Base-by-base conservation (phyloP, 1,140 invertebrate genomes). In the Battus philenor region DNA sequence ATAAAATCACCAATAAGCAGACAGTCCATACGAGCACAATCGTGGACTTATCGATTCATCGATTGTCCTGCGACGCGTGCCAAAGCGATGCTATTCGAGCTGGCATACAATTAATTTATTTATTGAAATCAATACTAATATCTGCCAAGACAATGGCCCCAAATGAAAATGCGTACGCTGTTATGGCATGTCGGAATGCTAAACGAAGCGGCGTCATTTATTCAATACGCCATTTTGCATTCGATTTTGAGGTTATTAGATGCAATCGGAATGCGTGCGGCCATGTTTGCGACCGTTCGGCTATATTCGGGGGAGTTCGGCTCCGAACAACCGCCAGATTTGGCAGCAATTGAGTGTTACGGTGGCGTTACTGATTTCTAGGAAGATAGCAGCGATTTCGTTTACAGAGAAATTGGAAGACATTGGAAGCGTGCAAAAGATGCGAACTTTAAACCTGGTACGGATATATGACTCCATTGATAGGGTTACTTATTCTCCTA, bases 51-150 rank as follows among this genome's bases (percentile, higher is more conserved):
- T 55, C 55, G 58, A 78, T 79, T 79, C 79, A 72, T 54, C 64
- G 58, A 47, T 56, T 65, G 74, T 83, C 58, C 64, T 45, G 29
- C 62, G 68, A 60, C 79, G 73, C 76, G 79, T 83, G 79, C 79
- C 79, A 83, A 83, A 79, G 66, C 59, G 49, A 67, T 68, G 68
- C 79, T 83, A 77, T 83, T 69, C 54, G 63, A 57, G 68, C 68
- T 61, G 57, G 65, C 66, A 80, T 74, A 77, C 78, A 66, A 77
- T 78, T 83, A 83, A 83, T 83, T 80, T 80, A 83, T 83, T 79
- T 83, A 83, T 80, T 80, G 72, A 83, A 83, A 83, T 83, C 79
- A 77, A 71, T 80, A 83, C 79, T 83, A 80, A 80, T 80, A 83
- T 79, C 79, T 72, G 68, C 64, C 66, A 72, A 83, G 66, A 83